These are phyloP conservation scores for Matsumurasca onukii DNA, from an alignment of 1,140 invertebrate species.

Conservation along the genomic window DNA sequence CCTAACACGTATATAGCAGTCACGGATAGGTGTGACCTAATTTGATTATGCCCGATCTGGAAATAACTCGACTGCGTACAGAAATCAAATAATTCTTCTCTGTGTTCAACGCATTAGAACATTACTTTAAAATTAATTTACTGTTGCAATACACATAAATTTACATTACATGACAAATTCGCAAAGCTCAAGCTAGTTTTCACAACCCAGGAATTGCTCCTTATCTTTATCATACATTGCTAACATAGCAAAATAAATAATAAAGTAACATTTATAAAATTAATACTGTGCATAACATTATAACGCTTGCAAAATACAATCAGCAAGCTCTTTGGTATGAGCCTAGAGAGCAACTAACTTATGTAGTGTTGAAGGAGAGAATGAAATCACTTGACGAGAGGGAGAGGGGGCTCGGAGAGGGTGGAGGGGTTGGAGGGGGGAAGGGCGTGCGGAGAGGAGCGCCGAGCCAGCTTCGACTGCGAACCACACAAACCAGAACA, in stretches of 20 bases:
- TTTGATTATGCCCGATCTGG: conserved; percentile 5
- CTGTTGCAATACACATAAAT: neutral
- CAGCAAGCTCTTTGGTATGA: conserved; percentile 13
- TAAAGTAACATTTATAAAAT: conserved; percentile 30
- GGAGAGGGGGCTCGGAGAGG: neutral
- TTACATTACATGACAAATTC: conserved; percentile 10
- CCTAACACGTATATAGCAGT: neutral
- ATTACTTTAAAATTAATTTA: neutral
- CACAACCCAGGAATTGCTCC: conserved; percentile 21
- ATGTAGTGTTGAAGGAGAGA: conserved; percentile 15
- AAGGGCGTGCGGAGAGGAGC: neutral
- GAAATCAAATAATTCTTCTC: neutral
- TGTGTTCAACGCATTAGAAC: neutral
- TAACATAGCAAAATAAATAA: conserved; percentile 26
- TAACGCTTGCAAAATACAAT: conserved; percentile 26
- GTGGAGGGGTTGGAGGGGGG: neutral
- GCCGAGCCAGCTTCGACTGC: conserved; percentile 22
- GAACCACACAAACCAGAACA: neutral
- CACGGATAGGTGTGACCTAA: neutral
- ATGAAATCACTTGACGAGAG: conserved; percentile 21
- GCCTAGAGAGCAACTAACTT: conserved; percentile 22
- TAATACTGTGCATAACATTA: conserved; percentile 26
- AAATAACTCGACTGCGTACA: too few relatives aligned
- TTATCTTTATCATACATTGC: conserved; percentile 23
- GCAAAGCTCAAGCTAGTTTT: conserved; percentile 30